These are phyloP conservation scores for Porphyrio hochstetteri DNA, from an alignment of 2,113 vertebrate species.

Conservation along the genomic window DNA sequence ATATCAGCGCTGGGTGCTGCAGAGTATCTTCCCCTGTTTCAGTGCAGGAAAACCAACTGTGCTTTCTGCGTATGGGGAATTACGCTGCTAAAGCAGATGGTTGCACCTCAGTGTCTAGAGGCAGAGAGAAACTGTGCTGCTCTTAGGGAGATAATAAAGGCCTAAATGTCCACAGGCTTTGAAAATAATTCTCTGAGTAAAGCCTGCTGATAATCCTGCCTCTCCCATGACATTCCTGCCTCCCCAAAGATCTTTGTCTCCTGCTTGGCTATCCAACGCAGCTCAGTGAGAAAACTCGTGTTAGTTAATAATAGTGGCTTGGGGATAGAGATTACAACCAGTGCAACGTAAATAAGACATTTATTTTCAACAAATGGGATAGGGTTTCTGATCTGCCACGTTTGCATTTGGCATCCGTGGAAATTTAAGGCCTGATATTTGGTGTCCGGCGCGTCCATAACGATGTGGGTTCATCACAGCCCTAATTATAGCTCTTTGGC, in stretches of 20 bases:
- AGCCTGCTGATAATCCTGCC: not conserved
- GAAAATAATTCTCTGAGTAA: slow-evolving; percentile 41
- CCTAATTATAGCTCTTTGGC: slow-evolving; percentile 35
- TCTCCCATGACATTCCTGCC: not conserved
- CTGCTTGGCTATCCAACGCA: not conserved
- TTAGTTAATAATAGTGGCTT: slow-evolving; percentile 36
- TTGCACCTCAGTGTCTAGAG: not conserved
- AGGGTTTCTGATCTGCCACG: not conserved
- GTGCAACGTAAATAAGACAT: not conserved
- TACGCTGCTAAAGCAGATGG: not conserved
- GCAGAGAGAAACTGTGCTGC: not conserved
- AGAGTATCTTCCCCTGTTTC: not conserved
- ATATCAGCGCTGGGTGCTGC: not conserved
- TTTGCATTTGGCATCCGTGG: not conserved
- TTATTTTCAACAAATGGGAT: slow-evolving; percentile 48
- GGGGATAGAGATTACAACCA: slow-evolving; percentile 22
- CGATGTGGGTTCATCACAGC: slow-evolving; percentile 32
- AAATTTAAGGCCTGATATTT: slow-evolving; percentile 55
- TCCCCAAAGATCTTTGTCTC: slow-evolving; percentile 45
- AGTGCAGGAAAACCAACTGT: not conserved
- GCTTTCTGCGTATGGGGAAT: fast-evolving
- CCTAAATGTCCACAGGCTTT: not conserved
- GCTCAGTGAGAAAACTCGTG: not conserved
- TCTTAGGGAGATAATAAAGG: slow-evolving; percentile 7
- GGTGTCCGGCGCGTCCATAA: not conserved